Percentiles rank a stretch among this genome's conserved stretches.
Conservation (phyloP, 2,888 invertebrate genomes). For the Drepana falcataria region DNA sequence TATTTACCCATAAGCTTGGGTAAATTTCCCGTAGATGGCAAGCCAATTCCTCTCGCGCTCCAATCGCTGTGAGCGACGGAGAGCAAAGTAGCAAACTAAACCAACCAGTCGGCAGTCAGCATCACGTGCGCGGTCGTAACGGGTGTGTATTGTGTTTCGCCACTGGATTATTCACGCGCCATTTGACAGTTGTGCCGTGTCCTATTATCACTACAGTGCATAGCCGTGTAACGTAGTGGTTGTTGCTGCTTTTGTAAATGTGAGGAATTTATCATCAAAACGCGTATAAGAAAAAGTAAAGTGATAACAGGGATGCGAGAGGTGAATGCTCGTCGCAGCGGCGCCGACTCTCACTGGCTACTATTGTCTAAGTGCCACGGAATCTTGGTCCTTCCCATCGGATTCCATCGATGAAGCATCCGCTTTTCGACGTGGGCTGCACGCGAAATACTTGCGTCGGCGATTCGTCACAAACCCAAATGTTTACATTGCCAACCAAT, state of each 20-base stretch:
- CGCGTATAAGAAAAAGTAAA: slow-evolving; percentile 26
- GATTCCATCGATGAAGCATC: slow-evolving; percentile 70
- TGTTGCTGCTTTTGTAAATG: slow-evolving; percentile 46
- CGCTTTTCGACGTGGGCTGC: slow-evolving; percentile 59
- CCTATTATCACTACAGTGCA: slow-evolving; percentile 60
- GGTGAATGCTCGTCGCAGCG: slow-evolving; percentile 76
- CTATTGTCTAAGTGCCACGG: slow-evolving; percentile 77
- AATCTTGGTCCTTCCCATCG: slow-evolving; percentile 76
- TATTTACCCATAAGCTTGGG: slow-evolving; percentile 33
- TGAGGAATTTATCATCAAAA: slow-evolving; percentile 35
- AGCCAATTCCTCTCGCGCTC: slow-evolving; percentile 46
- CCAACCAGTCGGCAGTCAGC: slow-evolving; percentile 75
- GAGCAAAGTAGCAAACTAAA: slow-evolving; percentile 43
- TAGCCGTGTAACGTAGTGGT: slow-evolving; percentile 62
- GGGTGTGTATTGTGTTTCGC: slow-evolving; percentile 43
- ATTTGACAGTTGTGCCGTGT: slow-evolving; percentile 66
- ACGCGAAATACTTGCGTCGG: slow-evolving; percentile 50
- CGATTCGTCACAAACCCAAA: slow-evolving; percentile 48
- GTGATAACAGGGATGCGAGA: slow-evolving; percentile 64
- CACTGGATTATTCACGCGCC: slow-evolving; percentile 64
- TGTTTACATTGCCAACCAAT: slow-evolving; percentile 49
- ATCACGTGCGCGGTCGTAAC: slow-evolving; percentile 65
- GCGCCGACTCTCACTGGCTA: slow-evolving; percentile 75
- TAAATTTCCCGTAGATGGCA: slow-evolving; percentile 45
- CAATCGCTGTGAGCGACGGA: slow-evolving; percentile 44